phyloP scores from a whole-genome alignment of 2,797 vertebrate genomes.

The Arctocebus calabarensis region DNA sequence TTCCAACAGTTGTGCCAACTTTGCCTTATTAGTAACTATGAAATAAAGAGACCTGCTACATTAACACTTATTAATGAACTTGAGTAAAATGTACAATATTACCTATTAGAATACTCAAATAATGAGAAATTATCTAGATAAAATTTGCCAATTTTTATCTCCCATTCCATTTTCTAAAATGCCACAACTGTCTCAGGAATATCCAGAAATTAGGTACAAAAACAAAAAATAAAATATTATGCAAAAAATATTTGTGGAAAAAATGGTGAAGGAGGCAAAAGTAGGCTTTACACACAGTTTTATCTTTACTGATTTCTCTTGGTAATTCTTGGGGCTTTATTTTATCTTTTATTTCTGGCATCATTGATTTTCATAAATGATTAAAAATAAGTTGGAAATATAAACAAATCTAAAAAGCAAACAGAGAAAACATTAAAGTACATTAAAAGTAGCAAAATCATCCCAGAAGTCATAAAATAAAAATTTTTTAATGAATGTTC shows the following conservation, averaged over 20 bases:
- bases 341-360: slow-evolving; percentile 39
- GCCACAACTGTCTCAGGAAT: neutral
- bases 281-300: neutral
- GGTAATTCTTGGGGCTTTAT: neutral
- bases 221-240: neutral
- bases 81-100: neutral
- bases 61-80: neutral
- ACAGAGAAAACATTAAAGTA: neutral
- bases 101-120: neutral
- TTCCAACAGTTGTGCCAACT: neutral
- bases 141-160: neutral
- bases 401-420: neutral
- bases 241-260: slow-evolving; percentile 27
- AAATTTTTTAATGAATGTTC: neutral
- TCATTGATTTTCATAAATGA: neutral
- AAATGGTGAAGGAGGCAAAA: neutral
- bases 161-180: neutral
- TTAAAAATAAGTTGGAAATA: slow-evolving; percentile 37
- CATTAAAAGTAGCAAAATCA: neutral
- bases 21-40: neutral
- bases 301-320: neutral
- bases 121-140: neutral
- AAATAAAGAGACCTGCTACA: neutral
- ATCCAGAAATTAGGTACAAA: neutral
- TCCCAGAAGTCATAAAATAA: neutral